These are phyloP conservation scores for Temnothorax nylanderi DNA, from an alignment of 1,140 invertebrate genomes.

Conservation along the genomic window DNA sequence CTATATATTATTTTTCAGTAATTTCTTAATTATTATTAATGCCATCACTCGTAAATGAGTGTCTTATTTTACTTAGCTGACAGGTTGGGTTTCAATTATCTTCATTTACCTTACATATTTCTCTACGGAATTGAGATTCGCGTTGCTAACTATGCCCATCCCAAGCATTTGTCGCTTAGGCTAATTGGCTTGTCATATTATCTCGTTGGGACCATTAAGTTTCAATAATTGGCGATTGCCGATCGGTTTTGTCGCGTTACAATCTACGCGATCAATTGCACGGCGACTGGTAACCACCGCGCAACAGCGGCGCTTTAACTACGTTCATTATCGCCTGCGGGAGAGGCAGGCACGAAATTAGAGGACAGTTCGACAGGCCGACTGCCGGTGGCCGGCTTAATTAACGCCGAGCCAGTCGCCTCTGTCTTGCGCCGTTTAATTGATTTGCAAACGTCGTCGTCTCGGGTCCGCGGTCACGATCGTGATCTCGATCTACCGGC, in stretches of 20 bases:
- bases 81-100: not conserved
- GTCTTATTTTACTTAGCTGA: not conserved
- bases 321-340: constrained; percentile 69
- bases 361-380: constrained; percentile 72
- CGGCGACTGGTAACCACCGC: constrained; percentile 3
- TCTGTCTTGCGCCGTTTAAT: constrained; percentile 73
- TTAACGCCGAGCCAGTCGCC: constrained; percentile 69
- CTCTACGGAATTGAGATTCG: not conserved
- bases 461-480: constrained; percentile 69
- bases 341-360: constrained; percentile 72
- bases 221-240: constrained; percentile 44
- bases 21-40: not conserved
- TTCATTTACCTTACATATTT: not conserved
- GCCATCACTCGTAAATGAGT: not conserved
- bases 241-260: constrained; percentile 41
- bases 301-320: constrained; percentile 37
- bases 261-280: constrained; percentile 38
- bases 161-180: not conserved
- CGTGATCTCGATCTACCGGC: constrained; percentile 72
- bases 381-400: constrained; percentile 66
- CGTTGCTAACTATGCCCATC: not conserved
- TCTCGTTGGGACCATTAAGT: constrained; percentile 21
- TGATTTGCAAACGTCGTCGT: constrained; percentile 78
- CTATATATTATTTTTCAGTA: not conserved
- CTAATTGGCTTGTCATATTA: constrained; percentile 41